Percentiles rank a stretch among this genome's conserved stretches.
phyloP scores from a whole-genome alignment of 2,113 vertebrate genomes.

The Corydoras sp. region DNA sequence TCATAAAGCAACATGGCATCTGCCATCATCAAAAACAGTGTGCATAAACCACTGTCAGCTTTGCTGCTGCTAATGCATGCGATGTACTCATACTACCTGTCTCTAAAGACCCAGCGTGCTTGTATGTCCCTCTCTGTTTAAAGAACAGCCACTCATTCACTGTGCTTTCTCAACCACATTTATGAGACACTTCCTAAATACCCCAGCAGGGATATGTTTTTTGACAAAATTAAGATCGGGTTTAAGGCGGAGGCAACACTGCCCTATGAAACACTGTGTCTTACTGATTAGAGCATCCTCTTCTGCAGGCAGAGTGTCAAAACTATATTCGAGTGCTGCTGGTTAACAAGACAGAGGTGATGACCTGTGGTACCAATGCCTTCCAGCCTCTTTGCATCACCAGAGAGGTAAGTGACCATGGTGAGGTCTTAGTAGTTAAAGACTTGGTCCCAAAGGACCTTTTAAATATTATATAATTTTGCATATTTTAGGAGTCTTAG shows the following conservation, averaged over 20 bases:
- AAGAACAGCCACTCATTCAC: not conserved
- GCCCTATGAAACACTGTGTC: no score
- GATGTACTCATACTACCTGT: slow-evolving; percentile 5
- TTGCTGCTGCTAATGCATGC: slow-evolving; percentile 1
- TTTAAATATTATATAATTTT: no score
- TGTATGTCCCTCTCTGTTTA: slow-evolving; percentile 2
- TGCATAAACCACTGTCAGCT: slow-evolving; percentile 5
- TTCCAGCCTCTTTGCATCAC: slow-evolving; percentile 89
- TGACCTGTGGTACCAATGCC: slow-evolving; percentile 94
- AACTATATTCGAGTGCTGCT: slow-evolving; percentile 94
- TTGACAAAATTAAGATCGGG: no score
- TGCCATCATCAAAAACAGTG: slow-evolving; percentile 3
- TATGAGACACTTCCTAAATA: not conserved
- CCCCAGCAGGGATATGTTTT: not conserved
- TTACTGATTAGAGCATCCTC: no score
- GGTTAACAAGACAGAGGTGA: slow-evolving; percentile 86
- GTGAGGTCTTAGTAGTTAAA: not conserved
- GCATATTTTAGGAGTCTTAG: no score
- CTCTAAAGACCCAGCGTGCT: not conserved
- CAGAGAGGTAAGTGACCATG: slow-evolving; percentile 74
- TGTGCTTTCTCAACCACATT: slow-evolving; percentile 4
- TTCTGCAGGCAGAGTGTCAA: slow-evolving; percentile 86
- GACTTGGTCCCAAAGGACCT: no score
- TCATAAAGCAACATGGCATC: slow-evolving; percentile 8
- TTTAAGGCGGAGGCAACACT: no score